These are phyloP conservation scores for Habrosyne pyritoides DNA, from an alignment of 2,888 invertebrate genomes.

Conservation along the genomic window DNA sequence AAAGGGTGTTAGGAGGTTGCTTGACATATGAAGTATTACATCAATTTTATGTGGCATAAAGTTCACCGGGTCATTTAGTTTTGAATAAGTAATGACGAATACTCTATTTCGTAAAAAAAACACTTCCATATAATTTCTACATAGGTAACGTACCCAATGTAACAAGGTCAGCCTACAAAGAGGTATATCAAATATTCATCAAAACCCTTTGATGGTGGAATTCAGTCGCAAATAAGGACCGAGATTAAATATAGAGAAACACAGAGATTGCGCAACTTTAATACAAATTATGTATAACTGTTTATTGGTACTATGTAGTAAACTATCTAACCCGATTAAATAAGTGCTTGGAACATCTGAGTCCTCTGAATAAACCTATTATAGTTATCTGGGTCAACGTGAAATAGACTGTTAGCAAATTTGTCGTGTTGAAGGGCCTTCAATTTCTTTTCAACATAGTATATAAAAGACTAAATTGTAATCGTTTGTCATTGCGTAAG, in stretches of 20 bases:
- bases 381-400: background rate
- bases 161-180: background rate
- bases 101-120: background rate
- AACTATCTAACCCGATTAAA: background rate
- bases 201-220: slow-evolving; percentile 10
- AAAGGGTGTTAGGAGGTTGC: too few relatives aligned
- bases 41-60: too few relatives aligned
- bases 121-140: background rate
- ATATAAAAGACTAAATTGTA: slow-evolving; percentile 7
- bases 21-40: too few relatives aligned
- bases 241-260: slow-evolving; percentile 7
- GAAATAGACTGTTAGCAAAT: slow-evolving; percentile 5
- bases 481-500: slow-evolving; percentile 6
- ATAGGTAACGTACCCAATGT: background rate
- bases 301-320: background rate
- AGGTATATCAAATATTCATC: slow-evolving; percentile 6
- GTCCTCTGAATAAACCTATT: background rate
- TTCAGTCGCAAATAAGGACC: slow-evolving; percentile 8
- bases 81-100: background rate
- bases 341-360: slow-evolving; percentile 5
- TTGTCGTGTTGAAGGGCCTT: slow-evolving; percentile 1
- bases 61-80: too few relatives aligned
- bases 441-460: background rate
- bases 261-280: background rate
- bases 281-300: background rate